These are phyloP conservation scores for Norana najaformis DNA, from an alignment of 2,888 invertebrate species.

Conservation along the genomic window DNA sequence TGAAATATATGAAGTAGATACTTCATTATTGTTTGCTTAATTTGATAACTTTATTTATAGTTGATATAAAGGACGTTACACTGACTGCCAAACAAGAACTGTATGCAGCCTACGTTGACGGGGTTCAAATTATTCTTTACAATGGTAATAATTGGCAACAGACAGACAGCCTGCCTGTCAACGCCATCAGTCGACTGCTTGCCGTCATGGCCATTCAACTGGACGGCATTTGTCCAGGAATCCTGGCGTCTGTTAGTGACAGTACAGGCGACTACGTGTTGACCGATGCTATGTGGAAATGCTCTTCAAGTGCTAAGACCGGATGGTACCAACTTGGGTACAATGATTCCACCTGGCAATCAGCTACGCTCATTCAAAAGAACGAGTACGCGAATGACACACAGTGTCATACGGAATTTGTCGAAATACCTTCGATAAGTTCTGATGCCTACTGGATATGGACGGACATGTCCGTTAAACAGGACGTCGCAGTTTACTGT, in stretches of 20 bases:
- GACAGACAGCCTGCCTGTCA: not conserved
- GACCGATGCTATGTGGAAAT: not conserved
- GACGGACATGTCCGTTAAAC: not conserved
- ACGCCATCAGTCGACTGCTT: not conserved
- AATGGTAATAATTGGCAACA: not conserved
- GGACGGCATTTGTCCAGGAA: not conserved
- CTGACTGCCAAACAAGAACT: not conserved
- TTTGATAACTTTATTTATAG: not conserved
- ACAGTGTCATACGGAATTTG: too few species aligned
- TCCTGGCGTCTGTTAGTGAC: not conserved
- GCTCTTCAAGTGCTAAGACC: not conserved
- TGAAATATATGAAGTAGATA: too few species aligned
- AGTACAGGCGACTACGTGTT: not conserved
- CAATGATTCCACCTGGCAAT: not conserved
- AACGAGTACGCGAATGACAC: not conserved
- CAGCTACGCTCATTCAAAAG: not conserved
- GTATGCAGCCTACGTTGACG: not conserved
- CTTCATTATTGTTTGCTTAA: too few species aligned
- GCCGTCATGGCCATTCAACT: not conserved
- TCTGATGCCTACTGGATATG: constrained; percentile 16
- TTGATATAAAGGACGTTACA: not conserved
- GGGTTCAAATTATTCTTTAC: not conserved
- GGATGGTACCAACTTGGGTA: not conserved
- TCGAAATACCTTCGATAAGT: not conserved
- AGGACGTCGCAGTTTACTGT: constrained; percentile 17